Base-by-base conservation (phyloP, 2,888 invertebrate species). In the Artemia sinica region DNA sequence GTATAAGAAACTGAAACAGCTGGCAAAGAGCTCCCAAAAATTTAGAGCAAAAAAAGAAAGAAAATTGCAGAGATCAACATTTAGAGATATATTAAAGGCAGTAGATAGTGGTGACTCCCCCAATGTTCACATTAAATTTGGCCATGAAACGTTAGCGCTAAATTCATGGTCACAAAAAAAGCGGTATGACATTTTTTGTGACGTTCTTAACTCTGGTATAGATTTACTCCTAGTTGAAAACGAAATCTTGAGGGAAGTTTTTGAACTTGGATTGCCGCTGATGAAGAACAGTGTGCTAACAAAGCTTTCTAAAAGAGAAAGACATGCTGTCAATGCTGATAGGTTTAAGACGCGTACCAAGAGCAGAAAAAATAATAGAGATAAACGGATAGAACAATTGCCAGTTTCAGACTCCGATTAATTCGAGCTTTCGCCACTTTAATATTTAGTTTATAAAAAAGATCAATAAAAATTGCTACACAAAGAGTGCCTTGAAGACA, bases 1-100 rank as follows among this genome's bases (percentile, higher is more conserved):
- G 67, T 82, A 87, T 74, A 87, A 87, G 71, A 83, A 83, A 66
- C 83, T 97, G 69, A 85, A 84, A 70, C 83, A 86, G 75, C 81
- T 97, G 72, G 89, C 95, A 12, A 88, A 89, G 0, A 97, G 97
- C 80, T 91, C 93, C 63, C 89, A 92, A 78, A 97, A 97, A 80
- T 92, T 86, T 76, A 81, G 92, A 73, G 93, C 95, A 49, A 97
- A 96, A 78, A 88, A 91, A 72, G 95, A 97, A 78, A 84, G 95
- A 70, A 90, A 94, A 78, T 84, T 89, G 74, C 97, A 97, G 78
- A 83, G 95, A 13, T 93, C 95, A 48, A 91, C 90, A 73, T 97
- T 97, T 80, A 81, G 96, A 68, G 95, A 96, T 77, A 89, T 95
- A 72, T 81, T 94, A 71, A 84, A 85, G 76, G 91, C 88, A 76